These are phyloP conservation scores for Noctua pronuba DNA, from an alignment of 2,888 invertebrate genomes.

Conservation along the genomic window DNA sequence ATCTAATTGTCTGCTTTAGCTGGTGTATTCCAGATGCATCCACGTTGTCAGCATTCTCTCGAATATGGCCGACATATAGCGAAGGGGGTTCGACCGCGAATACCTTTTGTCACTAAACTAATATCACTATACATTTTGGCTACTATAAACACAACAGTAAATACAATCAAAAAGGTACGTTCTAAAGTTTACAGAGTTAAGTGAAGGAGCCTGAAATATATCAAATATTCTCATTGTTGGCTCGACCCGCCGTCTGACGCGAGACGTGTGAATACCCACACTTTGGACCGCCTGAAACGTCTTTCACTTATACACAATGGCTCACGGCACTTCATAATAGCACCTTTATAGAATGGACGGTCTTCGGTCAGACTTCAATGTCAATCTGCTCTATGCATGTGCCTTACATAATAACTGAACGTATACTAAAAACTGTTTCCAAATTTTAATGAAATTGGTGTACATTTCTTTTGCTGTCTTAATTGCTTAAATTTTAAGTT, in stretches of 20 bases:
- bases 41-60: background rate
- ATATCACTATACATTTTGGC: background rate
- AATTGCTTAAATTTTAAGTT: background rate
- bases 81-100: no score
- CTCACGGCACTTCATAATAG: background rate
- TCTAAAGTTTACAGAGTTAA: background rate
- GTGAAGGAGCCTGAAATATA: background rate
- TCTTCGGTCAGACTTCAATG: background rate
- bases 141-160: background rate
- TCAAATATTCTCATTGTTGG: constrained; percentile 45
- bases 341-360: background rate
- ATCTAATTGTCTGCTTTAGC: background rate
- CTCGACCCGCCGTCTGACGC: background rate
- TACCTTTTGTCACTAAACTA: no score
- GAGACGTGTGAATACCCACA: constrained; percentile 26
- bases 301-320: constrained; percentile 17
- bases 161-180: background rate
- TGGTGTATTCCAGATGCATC: background rate
- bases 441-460: background rate
- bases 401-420: background rate
- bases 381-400: background rate
- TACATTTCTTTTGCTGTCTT: background rate
- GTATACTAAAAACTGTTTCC: background rate
- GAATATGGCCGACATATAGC: no score
- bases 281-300: constrained; percentile 9